These are phyloP conservation scores for Neoscelio sp. DNA, from an alignment of 2,888 invertebrate genomes.

Conservation along the genomic window DNA sequence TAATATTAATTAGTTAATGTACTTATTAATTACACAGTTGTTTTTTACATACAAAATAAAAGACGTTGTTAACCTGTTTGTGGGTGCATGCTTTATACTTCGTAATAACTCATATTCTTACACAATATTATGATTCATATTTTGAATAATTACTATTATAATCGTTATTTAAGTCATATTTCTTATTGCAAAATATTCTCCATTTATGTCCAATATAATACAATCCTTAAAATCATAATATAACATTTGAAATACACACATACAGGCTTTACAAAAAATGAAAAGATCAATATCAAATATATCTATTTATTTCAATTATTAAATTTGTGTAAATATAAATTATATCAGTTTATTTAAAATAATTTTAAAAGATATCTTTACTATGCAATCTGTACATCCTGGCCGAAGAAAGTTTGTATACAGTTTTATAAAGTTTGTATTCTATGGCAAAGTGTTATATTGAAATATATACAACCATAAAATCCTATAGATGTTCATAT, in stretches of 20 bases:
- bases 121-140: conserved; percentile 48
- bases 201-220: conserved; percentile 20
- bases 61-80: conserved; percentile 50
- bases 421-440: too few species aligned
- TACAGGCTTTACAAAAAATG: conserved; percentile 83
- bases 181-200: conserved; percentile 21
- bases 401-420: too few species aligned
- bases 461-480: too few species aligned
- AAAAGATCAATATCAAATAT: conserved; percentile 36
- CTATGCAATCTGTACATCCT: too few species aligned
- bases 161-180: conserved; percentile 4
- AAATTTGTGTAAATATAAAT: too few species aligned
- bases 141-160: conserved; percentile 26
- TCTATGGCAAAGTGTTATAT: too few species aligned
- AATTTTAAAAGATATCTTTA: too few species aligned
- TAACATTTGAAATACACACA: conserved; percentile 74
- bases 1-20: too few species aligned
- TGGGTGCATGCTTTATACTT: conserved; percentile 63
- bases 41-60: neutral
- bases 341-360: too few species aligned
- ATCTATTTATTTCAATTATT: conserved; percentile 5
- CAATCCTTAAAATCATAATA: conserved; percentile 16
- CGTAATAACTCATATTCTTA: conserved; percentile 55
- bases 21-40: too few species aligned
- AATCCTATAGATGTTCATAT: too few species aligned